Conservation (phyloP, 2,888 invertebrate species). For the Macrophya annulata region DNA sequence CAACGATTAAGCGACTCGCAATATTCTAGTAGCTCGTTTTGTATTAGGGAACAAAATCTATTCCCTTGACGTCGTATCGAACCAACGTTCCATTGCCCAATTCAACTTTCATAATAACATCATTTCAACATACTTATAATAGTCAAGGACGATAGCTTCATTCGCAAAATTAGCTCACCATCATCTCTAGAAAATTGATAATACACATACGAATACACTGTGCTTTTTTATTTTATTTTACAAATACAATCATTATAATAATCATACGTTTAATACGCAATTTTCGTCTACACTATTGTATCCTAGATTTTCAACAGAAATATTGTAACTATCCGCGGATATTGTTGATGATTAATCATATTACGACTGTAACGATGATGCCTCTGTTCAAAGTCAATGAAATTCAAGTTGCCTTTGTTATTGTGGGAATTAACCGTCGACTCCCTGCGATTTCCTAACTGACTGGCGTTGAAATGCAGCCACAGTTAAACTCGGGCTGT, state of each 20-base stretch:
- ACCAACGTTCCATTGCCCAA: not conserved
- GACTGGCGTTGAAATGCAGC: conserved; percentile 17
- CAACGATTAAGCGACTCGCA: too few relatives aligned
- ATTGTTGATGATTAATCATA: not conserved
- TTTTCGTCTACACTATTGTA: not conserved
- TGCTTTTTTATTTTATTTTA: not conserved
- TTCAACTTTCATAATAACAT: not conserved
- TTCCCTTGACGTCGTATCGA: not conserved
- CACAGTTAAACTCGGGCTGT: conserved; percentile 22
- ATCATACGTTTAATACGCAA: not conserved
- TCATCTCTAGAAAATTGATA: not conserved
- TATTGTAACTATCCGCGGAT: not conserved
- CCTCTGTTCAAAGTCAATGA: not conserved
- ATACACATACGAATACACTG: not conserved
- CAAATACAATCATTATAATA: not conserved
- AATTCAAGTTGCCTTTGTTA: not conserved
- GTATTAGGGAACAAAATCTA: not conserved
- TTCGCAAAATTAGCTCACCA: conserved; percentile 3
- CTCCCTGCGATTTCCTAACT: not conserved
- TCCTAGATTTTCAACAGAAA: not conserved
- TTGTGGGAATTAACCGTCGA: not conserved
- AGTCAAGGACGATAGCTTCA: not conserved
- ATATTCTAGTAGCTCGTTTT: not conserved
- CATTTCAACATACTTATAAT: not conserved
- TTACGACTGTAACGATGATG: not conserved